phyloP scores from a whole-genome alignment of 2,113 vertebrate species.

The Typhlomys cinereus region DNA sequence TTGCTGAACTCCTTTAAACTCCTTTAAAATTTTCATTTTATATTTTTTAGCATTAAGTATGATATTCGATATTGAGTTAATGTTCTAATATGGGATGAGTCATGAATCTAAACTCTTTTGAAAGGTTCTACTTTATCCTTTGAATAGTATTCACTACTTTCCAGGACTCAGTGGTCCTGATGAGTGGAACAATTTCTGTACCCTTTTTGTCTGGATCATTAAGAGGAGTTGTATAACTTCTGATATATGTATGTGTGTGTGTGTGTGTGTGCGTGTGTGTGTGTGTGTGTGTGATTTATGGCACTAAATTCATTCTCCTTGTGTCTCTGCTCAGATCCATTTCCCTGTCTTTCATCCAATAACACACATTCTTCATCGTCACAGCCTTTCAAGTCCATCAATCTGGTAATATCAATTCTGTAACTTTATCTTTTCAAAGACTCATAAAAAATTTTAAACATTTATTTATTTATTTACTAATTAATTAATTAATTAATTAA shows the following conservation, averaged over 20 bases:
- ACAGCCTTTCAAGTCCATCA: background rate
- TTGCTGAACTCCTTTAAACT: background rate
- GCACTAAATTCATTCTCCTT: too few species aligned
- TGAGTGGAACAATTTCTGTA: background rate
- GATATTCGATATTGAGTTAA: background rate
- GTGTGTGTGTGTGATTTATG: too few species aligned
- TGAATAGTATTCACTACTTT: background rate
- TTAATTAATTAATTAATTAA: too few species aligned
- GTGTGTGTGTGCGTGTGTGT: too few species aligned
- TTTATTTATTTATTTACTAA: too few species aligned
- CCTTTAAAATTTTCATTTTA: background rate
- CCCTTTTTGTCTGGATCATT: background rate
- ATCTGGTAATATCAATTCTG: background rate
- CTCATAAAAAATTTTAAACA: too few species aligned
- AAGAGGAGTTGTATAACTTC: too few species aligned
- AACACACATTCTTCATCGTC: background rate
- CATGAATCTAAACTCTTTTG: background rate
- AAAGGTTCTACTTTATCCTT: background rate
- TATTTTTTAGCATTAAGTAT: background rate
- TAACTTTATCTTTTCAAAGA: background rate
- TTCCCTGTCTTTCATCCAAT: background rate
- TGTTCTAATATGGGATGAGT: background rate
- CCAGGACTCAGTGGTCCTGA: background rate
- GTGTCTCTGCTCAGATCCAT: background rate
- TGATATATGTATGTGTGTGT: too few species aligned